Evolutionary conservation across 2,888 invertebrate species (phyloP), one percentile per base, ranked within the genome.

Genomic region (Platynereis dumerilii): DNA sequence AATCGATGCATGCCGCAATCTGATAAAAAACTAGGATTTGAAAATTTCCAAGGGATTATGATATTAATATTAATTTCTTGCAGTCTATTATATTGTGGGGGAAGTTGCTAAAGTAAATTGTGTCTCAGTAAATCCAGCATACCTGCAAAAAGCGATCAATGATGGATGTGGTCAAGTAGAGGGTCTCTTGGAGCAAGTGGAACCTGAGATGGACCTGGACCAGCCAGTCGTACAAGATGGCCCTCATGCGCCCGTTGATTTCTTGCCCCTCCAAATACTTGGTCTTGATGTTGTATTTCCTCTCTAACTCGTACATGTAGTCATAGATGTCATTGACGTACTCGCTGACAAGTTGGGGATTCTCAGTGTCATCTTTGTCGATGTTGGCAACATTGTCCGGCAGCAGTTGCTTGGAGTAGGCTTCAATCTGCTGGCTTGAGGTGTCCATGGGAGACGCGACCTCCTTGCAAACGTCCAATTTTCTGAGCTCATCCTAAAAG

Each of bases 191-290:
- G 22, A 91, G 86, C 61, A 96, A 86, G 70, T 90, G 90, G 84
- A 96, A 97, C 79, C 93, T 91, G 58, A 88, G 86, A 75, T 95
- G 94, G 10, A 97, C 94, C 78, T 95, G 94, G 20, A 94, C 91
- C 60, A 98, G 86, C 97, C 97, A 98, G 83, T 97, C 94, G 67
- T 97, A 87, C 20, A 98, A 87, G 57, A 95, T 91, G 17, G 91
- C 87, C 69, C 97, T 88, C 96, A 97, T 97, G 76, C 90, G 90
- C 0, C 91, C 88, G 15, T 91, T 92, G 15, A 96, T 87, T 59
- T 79, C 82, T 67, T 91, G 91, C 42, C 88, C 89, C 54, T 86
- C 87, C 73, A 95, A 86, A 82, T 90, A 91, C 76, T 90, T 87
- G 22, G 85, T 80, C 45, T 85, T 83, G 65, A 96, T 88, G 2